Evolutionary conservation across 2,888 invertebrate species (phyloP), one percentile per base, ranked within the genome.

Genomic region (Dolichomitus sp.): DNA sequence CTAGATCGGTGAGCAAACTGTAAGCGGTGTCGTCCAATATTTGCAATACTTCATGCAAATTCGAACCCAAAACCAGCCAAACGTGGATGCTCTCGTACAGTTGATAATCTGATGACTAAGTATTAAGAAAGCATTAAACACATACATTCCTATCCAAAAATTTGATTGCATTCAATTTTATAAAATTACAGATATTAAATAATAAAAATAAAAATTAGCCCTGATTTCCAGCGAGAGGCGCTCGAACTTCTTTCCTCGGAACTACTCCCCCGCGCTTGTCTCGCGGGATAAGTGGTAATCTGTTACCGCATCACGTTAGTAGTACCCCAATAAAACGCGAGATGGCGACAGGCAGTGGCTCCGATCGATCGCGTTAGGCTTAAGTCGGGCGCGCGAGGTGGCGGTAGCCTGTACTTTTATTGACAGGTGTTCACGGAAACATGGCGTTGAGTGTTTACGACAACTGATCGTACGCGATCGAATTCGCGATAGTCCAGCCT

Each of bases 381-480:
- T 27, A 65, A 9, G 23, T 14, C 12, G 6, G 30, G 37, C 80
- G 83, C 80, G 54, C 61, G 73, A 74, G 77, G 83, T 77, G 83
- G 66, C 80, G 69, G 23, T 30, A 30, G 48, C 17, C 50, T 17
- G 59, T 79, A 77, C 63, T 83, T 73, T 84, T 91, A 92, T 92
- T 92, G 92, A 92, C 92, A 92, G 91, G 89, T 91, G 90, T 87
- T 84, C 30, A 72, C 80, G 81, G 84, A 88, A 90, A 90, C 88
- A 92, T 92, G 93, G 92, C 92, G 91, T 84, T 89, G 86, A 92
- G 91, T 92, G 92, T 92, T 92, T 92, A 92, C 91, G 92, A 92
- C 91, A 93, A 92, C 92, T 92, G 92, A 92, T 93, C 88, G 85
- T 77, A 80, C 86, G 73, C 80, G 88, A 88, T 89, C 86, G 86